phyloP scores from a whole-genome alignment of 92 coral and sea anemone genomes.

The Micromussa lordhowensis region DNA sequence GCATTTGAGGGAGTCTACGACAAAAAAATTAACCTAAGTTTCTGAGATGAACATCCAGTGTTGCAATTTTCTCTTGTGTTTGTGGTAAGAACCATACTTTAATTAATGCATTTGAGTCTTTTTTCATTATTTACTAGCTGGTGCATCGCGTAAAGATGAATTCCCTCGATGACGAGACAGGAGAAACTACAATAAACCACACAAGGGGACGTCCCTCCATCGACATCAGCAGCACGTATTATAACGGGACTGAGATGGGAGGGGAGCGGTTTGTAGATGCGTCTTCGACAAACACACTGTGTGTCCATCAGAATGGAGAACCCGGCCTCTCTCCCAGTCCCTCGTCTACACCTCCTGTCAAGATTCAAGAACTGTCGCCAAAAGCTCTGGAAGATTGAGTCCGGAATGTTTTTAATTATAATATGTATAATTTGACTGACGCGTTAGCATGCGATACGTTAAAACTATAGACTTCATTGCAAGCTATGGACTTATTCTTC shows the following conservation, averaged over 20 bases:
- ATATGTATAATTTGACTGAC: not conserved
- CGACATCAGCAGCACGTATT: constrained; percentile 23
- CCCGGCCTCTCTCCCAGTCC: constrained; percentile 6
- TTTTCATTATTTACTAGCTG: not conserved
- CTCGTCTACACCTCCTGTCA: constrained; percentile 2
- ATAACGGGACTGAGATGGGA: constrained; percentile 25
- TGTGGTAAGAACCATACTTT: not conserved
- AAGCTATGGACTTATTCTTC: not conserved
- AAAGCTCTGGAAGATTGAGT: constrained; percentile 11
- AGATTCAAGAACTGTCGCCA: not conserved
- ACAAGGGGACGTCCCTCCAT: constrained; percentile 22
- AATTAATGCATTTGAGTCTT: not conserved
- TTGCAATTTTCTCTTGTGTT: not conserved
- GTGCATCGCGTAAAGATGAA: constrained; percentile 30
- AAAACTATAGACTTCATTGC: not conserved
- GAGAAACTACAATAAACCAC: not conserved
- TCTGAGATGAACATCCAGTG: not conserved
- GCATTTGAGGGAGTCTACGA: too few species aligned
- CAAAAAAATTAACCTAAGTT: too few species aligned
- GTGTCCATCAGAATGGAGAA: constrained; percentile 23
- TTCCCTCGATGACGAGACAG: constrained; percentile 29
- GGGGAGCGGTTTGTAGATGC: constrained; percentile 22
- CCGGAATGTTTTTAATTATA: not conserved
- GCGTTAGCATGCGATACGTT: not conserved
- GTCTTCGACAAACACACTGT: not conserved